Evolutionary conservation across 2,888 invertebrate species (phyloP).

Genomic region (Coecobrya sp.): DNA sequence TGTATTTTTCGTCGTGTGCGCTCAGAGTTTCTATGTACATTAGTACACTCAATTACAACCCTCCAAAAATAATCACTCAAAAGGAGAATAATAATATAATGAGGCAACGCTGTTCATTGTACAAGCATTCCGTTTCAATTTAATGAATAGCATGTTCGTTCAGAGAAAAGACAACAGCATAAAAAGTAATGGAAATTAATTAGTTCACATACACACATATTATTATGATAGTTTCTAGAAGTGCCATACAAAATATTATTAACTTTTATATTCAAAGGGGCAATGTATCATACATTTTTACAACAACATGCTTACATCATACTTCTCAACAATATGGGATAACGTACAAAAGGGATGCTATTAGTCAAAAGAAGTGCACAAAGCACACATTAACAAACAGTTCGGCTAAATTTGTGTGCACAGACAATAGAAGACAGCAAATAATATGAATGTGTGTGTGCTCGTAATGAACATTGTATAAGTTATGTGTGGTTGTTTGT

Average conservation of each 20-base stretch:
- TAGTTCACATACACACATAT: conserved; percentile 64
- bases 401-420: conserved; percentile 10
- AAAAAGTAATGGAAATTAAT: conserved; percentile 74
- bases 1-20: not conserved
- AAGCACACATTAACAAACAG: conserved; percentile 46
- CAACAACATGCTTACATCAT: not conserved
- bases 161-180: conserved; percentile 69
- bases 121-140: conserved; percentile 75
- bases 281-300: not conserved
- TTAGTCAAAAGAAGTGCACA: conserved; percentile 30
- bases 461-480: conserved; percentile 37
- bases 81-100: conserved; percentile 51
- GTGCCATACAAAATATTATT: conserved; percentile 18
- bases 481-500: conserved; percentile 54
- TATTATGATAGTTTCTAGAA: not conserved
- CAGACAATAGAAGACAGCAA: not conserved
- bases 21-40: not conserved
- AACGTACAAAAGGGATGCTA: not conserved
- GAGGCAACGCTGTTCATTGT: conserved; percentile 8
- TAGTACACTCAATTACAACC: conserved; percentile 12
- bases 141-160: conserved; percentile 70
- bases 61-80: conserved; percentile 64
- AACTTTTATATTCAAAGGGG: conserved; percentile 3
- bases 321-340: not conserved
- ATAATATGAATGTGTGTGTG: not conserved